A percentile compares a stretch with the other conserved stretches of the same genome.
These are phyloP conservation scores for Hyles euphorbiae DNA, from an alignment of 1,140 invertebrate species.

Conservation along the genomic window DNA sequence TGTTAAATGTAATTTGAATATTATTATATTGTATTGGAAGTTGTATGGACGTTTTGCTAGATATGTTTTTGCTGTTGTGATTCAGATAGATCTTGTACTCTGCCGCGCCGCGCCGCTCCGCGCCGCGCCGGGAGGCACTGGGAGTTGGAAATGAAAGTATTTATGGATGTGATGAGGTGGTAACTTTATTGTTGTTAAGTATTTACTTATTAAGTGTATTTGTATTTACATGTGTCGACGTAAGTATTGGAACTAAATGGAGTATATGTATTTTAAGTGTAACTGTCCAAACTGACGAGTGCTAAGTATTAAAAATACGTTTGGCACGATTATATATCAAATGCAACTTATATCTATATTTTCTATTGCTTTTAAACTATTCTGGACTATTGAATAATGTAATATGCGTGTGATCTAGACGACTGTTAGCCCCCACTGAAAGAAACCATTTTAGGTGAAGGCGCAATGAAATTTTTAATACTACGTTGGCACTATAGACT, in stretches of 20 bases:
- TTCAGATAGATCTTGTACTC: conserved; percentile 32
- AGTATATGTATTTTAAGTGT: conserved; percentile 39
- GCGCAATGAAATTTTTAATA: conserved; percentile 12
- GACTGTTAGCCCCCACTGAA: conserved; percentile 1
- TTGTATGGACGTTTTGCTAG: conserved; percentile 42
- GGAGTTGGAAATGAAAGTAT: conserved; percentile 29
- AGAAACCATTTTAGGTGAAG: neutral
- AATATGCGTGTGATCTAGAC: too few species aligned
- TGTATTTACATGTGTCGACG: conserved; percentile 49
- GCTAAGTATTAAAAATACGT: conserved; percentile 6
- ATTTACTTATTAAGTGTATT: conserved; percentile 54
- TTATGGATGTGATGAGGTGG: conserved; percentile 44
- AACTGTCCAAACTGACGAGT: conserved; percentile 30
- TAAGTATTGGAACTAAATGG: conserved; percentile 45
- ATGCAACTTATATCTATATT: conserved; percentile 17
- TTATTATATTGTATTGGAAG: conserved; percentile 39
- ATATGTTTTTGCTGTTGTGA: conserved; percentile 48
- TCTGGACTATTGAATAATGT: too few species aligned
- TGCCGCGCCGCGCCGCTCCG: neutral
- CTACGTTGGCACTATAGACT: conserved; percentile 66
- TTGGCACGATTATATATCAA: conserved; percentile 10
- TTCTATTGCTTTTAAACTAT: conserved; percentile 11
- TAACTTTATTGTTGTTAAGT: conserved; percentile 63
- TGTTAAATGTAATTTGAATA: conserved; percentile 61
- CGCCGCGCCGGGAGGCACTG: conserved; percentile 27